Percentiles rank a stretch among this genome's conserved stretches.
Conservation (phyloP, 2,888 invertebrate species). For the Ceratothoa steindachneri region DNA sequence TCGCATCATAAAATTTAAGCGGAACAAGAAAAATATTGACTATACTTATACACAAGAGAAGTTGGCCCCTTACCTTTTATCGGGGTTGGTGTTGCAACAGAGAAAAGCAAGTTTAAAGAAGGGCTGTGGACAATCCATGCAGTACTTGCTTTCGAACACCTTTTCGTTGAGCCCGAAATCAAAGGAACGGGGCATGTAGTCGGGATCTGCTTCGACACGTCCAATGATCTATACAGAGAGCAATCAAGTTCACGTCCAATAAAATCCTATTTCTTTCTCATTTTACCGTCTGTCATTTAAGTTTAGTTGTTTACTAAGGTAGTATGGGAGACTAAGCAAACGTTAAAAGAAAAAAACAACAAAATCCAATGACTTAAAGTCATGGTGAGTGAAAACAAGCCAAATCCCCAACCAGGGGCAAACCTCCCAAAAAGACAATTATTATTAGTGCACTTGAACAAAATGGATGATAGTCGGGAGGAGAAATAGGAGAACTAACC, state of each 20-base stretch:
- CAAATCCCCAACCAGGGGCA: no score
- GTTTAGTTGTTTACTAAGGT: no score
- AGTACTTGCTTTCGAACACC: conserved; percentile 80
- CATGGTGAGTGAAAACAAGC: no score
- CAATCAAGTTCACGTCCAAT: background rate
- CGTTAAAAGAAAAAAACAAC: background rate
- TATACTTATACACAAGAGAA: no score
- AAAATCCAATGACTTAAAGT: background rate
- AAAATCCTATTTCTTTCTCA: background rate
- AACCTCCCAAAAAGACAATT: no score
- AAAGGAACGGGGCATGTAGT: conserved; percentile 79
- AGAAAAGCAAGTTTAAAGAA: conserved; percentile 83
- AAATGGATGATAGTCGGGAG: no score
- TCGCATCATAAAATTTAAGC: background rate
- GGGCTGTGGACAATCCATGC: conserved; percentile 74
- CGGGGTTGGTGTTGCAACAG: conserved; percentile 85
- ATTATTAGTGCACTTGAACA: no score
- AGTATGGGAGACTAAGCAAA: background rate
- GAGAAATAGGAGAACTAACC: no score
- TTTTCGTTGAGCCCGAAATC: conserved; percentile 89
- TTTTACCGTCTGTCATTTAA: no score
- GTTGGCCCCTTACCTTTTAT: conserved; percentile 68
- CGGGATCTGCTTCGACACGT: conserved; percentile 89
- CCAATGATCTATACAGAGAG: conserved; percentile 72
- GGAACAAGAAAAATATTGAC: background rate